Evolutionary conservation across 1,140 invertebrate species (phyloP).

Genomic region (Heliconius eleuchia): DNA sequence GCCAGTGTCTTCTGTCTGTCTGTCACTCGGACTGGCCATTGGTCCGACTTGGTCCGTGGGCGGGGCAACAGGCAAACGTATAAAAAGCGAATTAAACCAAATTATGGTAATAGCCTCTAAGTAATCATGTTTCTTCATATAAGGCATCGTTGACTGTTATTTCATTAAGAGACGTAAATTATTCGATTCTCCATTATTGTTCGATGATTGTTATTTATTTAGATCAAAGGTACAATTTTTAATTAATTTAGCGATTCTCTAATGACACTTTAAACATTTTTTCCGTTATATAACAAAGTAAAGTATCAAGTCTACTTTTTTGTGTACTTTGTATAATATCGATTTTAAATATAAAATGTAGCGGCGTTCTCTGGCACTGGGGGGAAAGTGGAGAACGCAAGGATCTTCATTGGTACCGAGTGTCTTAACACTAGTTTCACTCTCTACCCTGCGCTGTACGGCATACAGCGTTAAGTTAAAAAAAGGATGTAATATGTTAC

Average conservation of each 20-base stretch:
- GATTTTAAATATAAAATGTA: too few relatives aligned
- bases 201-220: conserved; percentile 1
- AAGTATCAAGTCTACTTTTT: neutral
- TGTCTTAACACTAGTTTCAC: too few relatives aligned
- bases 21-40: conserved; percentile 18
- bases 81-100: conserved; percentile 23
- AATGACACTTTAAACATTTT: neutral
- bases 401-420: too few relatives aligned
- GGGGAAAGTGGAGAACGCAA: too few relatives aligned
- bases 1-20: neutral
- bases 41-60: conserved; percentile 17
- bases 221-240: neutral
- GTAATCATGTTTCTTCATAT: conserved; percentile 1
- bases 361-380: too few relatives aligned
- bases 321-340: too few relatives aligned
- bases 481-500: too few relatives aligned
- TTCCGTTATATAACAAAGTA: neutral
- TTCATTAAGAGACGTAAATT: neutral
- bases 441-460: too few relatives aligned
- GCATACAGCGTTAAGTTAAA: too few relatives aligned
- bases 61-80: conserved; percentile 14
- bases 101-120: conserved; percentile 14
- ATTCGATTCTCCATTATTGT: neutral
- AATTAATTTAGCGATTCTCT: neutral
- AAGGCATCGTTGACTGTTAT: neutral